Evolutionary conservation across 2,888 invertebrate species (phyloP).

Genomic region (Acrobasis suavella): DNA sequence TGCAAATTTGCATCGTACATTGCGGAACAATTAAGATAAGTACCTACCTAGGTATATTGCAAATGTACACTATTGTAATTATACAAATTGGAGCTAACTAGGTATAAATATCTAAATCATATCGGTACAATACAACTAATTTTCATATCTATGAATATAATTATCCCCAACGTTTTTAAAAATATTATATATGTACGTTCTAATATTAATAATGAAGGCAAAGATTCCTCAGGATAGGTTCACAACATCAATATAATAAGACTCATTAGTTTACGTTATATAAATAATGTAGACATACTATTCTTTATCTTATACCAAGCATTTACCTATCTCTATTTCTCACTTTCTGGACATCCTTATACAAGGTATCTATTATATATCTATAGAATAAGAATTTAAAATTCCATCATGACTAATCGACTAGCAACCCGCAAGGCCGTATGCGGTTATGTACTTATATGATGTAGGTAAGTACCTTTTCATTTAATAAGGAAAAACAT

Average conservation of each 20-base stretch:
- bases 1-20: too few species aligned
- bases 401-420: not conserved
- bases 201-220: constrained; percentile 49
- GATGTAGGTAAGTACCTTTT: too few species aligned
- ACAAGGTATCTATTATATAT: constrained; percentile 38
- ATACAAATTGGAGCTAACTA: not conserved
- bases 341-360: constrained; percentile 64
- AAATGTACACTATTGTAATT: not conserved
- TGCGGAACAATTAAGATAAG: too few species aligned
- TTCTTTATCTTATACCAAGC: constrained; percentile 30
- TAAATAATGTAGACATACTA: constrained; percentile 30
- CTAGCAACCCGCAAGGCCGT: not conserved
- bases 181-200: constrained; percentile 29
- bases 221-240: constrained; percentile 52
- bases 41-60: too few species aligned
- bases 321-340: constrained; percentile 49
- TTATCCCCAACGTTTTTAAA: constrained; percentile 23
- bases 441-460: too few species aligned
- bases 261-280: constrained; percentile 29
- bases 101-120: not conserved
- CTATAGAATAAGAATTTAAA: constrained; percentile 21
- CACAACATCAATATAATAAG: constrained; percentile 46
- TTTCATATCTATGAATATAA: constrained; percentile 3
- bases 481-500: too few species aligned
- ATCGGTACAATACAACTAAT: not conserved